A percentile compares a stretch with the other conserved stretches of the same genome.
Conservation (phyloP, 2,113 vertebrate genomes). For the Sylvia atricapilla region DNA sequence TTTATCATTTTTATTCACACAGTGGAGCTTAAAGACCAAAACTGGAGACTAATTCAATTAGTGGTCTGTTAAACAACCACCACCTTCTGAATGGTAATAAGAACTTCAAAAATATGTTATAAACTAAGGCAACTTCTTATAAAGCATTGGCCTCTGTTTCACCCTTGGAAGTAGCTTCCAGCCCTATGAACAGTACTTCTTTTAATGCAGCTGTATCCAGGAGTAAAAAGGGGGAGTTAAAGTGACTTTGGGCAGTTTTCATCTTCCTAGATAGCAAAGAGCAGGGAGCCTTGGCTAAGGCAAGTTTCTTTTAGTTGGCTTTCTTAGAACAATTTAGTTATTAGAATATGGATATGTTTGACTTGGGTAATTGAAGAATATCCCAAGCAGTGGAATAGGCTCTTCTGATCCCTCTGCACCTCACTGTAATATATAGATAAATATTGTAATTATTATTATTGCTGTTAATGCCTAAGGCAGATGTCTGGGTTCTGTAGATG, state of each 20-base stretch:
- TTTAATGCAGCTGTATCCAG: background rate
- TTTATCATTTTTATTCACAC: background rate
- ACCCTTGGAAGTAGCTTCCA: background rate
- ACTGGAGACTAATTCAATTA: background rate
- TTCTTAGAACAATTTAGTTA: background rate
- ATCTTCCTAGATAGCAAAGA: background rate
- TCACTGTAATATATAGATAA: background rate
- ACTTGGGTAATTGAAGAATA: background rate
- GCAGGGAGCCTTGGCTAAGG: background rate
- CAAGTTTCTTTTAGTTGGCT: background rate
- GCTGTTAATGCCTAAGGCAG: background rate
- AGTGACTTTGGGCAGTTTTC: background rate
- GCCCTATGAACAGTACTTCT: background rate
- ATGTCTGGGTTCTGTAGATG: background rate
- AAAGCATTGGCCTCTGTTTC: background rate
- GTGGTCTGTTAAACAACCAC: background rate
- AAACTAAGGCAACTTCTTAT: background rate
- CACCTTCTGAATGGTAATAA: background rate
- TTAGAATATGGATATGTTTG: background rate
- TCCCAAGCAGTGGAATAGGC: background rate
- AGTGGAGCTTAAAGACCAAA: background rate
- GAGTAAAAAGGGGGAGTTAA: background rate
- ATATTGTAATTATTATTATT: background rate
- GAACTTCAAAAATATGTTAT: background rate
- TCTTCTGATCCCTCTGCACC: accelerated